Evolutionary conservation across 2,113 vertebrate species (phyloP), one percentile per base, ranked within the genome.

Genomic region (Apteryx mantelli): DNA sequence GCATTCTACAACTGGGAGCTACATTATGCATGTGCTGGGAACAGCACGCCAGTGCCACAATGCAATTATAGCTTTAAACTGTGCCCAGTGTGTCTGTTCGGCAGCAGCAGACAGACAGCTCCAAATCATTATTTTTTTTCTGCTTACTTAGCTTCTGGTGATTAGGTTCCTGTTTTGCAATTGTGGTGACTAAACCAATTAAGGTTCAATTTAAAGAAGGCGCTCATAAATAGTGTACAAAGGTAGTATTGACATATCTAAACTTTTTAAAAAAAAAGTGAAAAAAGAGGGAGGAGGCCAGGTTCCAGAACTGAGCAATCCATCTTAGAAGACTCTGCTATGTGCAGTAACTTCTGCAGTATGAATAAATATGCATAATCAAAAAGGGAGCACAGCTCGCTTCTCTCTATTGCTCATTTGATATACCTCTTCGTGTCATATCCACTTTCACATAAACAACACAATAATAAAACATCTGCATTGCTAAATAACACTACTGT

Each of bases 351-450:
- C 93, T 97, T 97, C 93, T 95, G 89, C 93, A 91, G 95, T 96
- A 91, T 97, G 97, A 97, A 98, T 98, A 98, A 97, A 98, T 98
- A 97, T 96, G 95, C 95, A 97, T 98, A 98, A 98, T 97, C 92
- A 97, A 96, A 97, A 96, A 88, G 92, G 95, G 91, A 96, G 92
- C 95, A 87, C 73, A 89, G 91, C 95, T 98, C 86, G 69, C 94
- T 90, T 96, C 92, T 96, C 94, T 97, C 95, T 96, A 63, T 94
- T 91, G 89, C 92, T 98, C 93, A 95, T 97, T 97, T 98, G 96
- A 98, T 97, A 97, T 96, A 97, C 94, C 92, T 97, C 88, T 95
- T 96, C 81, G 76, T 96, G 97, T 97, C 98, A 97, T 96, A 98
- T 94, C 96, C 95, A 97, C 96, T 97, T 98, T 94, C 97, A 97